Evolutionary conservation across 2,888 invertebrate species (phyloP).

Genomic region (Tetheella fluctuosa): DNA sequence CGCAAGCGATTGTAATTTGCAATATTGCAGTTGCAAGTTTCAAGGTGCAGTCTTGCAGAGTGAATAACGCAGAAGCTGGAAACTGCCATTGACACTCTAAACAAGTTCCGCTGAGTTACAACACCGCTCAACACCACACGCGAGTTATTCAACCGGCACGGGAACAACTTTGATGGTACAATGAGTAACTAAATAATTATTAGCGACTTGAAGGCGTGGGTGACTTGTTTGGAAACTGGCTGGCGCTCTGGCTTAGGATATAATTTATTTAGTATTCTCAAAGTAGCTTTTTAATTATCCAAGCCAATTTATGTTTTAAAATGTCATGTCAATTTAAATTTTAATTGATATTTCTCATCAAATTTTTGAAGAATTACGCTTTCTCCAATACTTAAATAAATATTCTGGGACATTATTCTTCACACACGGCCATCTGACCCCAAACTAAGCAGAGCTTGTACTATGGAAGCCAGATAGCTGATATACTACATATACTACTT

Average conservation of each 20-base stretch:
- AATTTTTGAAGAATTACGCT: background rate
- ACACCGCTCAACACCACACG: slow-evolving; percentile 41
- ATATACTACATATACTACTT: no score
- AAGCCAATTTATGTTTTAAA: no score
- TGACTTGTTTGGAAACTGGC: slow-evolving; percentile 33
- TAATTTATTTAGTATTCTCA: no score
- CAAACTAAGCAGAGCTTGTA: no score
- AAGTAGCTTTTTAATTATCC: no score
- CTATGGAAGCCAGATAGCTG: no score
- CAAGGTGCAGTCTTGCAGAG: slow-evolving; percentile 39
- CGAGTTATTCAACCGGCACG: slow-evolving; percentile 44
- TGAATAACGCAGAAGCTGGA: slow-evolving; percentile 50
- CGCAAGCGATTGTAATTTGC: slow-evolving; percentile 2
- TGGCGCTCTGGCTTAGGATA: slow-evolving; percentile 18
- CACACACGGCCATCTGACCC: no score
- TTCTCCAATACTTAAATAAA: no score
- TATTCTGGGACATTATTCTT: no score
- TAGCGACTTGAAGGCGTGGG: slow-evolving; percentile 41
- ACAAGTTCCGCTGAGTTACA: slow-evolving; percentile 59
- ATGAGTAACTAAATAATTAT: slow-evolving; percentile 58
- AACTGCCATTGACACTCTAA: slow-evolving; percentile 62
- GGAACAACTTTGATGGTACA: slow-evolving; percentile 56
- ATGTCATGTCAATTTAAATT: background rate
- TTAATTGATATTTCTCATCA: background rate
- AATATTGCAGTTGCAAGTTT: slow-evolving; percentile 30